Evolutionary conservation across 2,888 invertebrate species (phyloP).

Genomic region (Plagiodera versicolora): DNA sequence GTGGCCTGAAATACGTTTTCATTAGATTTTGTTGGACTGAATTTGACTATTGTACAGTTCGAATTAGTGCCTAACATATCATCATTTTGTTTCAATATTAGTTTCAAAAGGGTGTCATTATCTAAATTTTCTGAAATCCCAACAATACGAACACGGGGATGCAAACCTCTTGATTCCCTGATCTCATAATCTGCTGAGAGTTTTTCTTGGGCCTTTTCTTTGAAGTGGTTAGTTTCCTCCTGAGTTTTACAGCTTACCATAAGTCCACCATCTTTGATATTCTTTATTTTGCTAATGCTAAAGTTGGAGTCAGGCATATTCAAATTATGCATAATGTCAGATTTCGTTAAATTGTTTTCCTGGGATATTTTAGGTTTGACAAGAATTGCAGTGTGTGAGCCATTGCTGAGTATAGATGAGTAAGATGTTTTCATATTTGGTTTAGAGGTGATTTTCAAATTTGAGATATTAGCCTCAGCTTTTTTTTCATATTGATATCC

Average conservation of each 20-base stretch:
- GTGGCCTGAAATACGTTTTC: not conserved
- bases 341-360: not conserved
- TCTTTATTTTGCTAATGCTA: conserved; percentile 5
- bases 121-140: not conserved
- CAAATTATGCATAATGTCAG: conserved; percentile 6
- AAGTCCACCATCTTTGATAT: conserved; percentile 5
- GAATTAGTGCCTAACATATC: too few species aligned
- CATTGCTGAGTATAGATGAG: conserved; percentile 5
- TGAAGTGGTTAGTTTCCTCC: not conserved
- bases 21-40: too few species aligned
- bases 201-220: not conserved
- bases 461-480: conserved; percentile 3
- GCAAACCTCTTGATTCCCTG: conserved; percentile 1
- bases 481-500: not conserved
- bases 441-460: not conserved
- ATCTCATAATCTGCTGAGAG: conserved; percentile 6
- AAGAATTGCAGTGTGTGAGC: conserved; percentile 6
- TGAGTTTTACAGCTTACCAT: not conserved
- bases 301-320: conserved; percentile 3
- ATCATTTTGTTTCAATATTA: not conserved
- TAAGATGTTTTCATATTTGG: conserved; percentile 1
- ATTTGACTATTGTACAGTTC: too few species aligned
- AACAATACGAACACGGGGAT: conserved; percentile 3
- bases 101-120: not conserved
- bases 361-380: not conserved